A percentile compares a stretch with the other conserved stretches of the same genome.
Evolutionary conservation across 2,113 vertebrate genomes (phyloP).

Genomic region (Oreamnos americanus): DNA sequence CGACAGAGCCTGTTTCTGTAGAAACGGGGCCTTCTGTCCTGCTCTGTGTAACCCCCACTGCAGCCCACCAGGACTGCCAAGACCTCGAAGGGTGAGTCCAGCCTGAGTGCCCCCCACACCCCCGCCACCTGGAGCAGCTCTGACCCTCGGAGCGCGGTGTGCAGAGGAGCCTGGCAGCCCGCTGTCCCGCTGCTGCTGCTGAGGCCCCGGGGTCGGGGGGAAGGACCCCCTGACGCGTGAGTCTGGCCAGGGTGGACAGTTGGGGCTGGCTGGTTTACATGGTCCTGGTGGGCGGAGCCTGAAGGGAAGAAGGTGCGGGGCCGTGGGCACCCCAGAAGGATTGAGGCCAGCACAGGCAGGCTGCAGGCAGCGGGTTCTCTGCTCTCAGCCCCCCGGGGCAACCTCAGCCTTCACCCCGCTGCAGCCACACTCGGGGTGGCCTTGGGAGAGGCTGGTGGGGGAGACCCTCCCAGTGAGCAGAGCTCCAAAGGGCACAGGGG

Average conservation of each 20-base stretch:
- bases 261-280: background rate
- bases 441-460: background rate
- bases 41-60: background rate
- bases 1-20: background rate
- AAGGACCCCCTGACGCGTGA: rapidly evolving
- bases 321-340: background rate
- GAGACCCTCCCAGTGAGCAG: background rate
- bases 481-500: background rate
- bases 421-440: rapidly evolving
- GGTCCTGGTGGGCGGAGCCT: background rate
- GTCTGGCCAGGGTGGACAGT: background rate
- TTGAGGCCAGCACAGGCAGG: no score
- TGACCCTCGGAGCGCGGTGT: background rate
- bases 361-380: background rate
- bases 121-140: no score
- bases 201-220: background rate
- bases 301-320: background rate
- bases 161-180: background rate
- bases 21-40: background rate
- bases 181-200: background rate
- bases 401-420: rapidly evolving
- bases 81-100: no score
- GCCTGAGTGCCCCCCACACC: rapidly evolving
- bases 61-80: background rate
- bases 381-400: no score